Evolutionary conservation across 2,888 invertebrate genomes (phyloP), one percentile per base, ranked within the genome.

Genomic region (Clivina fossor): DNA sequence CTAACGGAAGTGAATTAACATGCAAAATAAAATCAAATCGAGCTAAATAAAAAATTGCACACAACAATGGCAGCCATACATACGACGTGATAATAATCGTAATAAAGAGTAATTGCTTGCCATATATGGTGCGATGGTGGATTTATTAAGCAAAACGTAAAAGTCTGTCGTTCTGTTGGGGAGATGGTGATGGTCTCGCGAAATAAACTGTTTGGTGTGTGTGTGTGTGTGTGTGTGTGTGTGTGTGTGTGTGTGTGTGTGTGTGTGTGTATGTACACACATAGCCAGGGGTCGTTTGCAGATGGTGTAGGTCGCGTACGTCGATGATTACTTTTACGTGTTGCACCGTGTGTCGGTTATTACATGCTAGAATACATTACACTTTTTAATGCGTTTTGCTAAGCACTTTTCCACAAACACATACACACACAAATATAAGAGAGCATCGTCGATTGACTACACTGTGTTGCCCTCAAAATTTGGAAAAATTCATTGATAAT

Each of bases 41-140:
- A n/a, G n/a, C n/a, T n/a, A n/a, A n/a, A n/a, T n/a, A n/a, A n/a
- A n/a, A n/a, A n/a, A n/a, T n/a, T 37, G 44, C 28, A 37, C 43
- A 24, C 37, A 54, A 54, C 46, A 51, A 51, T 51, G 24, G 22
- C 48, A 50, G 50, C 40, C 37, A 49, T 38, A 35, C 33, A 35
- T 33, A 44, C 37, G 35, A 54, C 46, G 38, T 46, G 54, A 54
- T 54, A 54, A 54, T 54, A 54, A 54, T 54, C 54, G 46, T 46
- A 54, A 54, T 54, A 54, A 54, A 35, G 28, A 22, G 38, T 54
- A 54, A 54, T 54, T 54, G 54, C 44, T 11, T 44, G 44, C 54
- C 54, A 24, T 54, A 54, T 46, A 54, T 28, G 54, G 54, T 9
- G n/a, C 16, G 37, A 13, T 26, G 43, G 19, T 24, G 43, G 32